These are phyloP conservation scores for Rhinolophus sinicus DNA, from an alignment of 2,113 vertebrate species.

Conservation along the genomic window DNA sequence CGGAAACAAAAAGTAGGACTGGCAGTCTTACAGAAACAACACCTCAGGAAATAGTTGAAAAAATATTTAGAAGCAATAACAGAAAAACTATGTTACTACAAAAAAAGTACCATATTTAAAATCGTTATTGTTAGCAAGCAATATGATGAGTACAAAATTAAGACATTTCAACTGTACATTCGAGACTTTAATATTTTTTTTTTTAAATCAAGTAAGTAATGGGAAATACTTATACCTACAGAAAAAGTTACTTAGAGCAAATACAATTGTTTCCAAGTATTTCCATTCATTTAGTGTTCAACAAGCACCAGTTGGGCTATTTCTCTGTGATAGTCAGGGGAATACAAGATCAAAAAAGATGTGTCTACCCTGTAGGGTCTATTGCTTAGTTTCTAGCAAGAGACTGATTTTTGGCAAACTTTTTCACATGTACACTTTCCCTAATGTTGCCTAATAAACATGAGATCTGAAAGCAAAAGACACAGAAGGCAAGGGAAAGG, in stretches of 20 bases:
- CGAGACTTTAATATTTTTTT: background rate
- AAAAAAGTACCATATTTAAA: background rate
- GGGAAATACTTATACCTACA: background rate
- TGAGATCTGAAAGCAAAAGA: background rate
- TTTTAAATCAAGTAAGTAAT: background rate
- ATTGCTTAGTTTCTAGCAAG: background rate
- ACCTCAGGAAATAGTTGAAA: background rate
- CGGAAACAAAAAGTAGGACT: background rate
- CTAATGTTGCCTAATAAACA: background rate
- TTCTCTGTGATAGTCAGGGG: background rate
- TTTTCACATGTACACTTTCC: background rate
- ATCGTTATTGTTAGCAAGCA: background rate
- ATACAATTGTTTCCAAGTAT: background rate
- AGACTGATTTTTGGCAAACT: background rate
- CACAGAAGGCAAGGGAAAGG: background rate
- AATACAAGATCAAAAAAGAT: background rate
- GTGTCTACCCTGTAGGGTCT: too few relatives aligned
- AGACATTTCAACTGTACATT: background rate
- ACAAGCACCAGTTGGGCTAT: background rate
- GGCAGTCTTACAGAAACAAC: background rate
- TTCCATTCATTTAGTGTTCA: background rate
- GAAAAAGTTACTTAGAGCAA: background rate
- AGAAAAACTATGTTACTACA: background rate
- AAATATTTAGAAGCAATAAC: background rate
- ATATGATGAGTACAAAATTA: background rate